Percentiles rank a stretch among this genome's conserved stretches.
Evolutionary conservation across 2,888 invertebrate species (phyloP).

Genomic region (Tiliacea aurago): DNA sequence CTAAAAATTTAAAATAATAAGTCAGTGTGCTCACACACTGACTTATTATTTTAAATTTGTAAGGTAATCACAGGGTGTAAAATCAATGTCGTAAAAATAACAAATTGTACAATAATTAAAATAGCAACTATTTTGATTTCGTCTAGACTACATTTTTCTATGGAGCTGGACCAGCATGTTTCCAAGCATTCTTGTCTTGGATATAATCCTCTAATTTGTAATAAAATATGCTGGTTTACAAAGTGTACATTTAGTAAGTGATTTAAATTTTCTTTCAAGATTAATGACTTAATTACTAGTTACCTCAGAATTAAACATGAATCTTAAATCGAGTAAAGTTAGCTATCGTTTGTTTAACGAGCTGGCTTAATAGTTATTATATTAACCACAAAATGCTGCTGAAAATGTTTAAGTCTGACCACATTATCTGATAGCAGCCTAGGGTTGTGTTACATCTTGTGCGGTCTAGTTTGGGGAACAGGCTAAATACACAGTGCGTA

Average conservation of each 20-base stretch:
- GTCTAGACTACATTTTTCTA: not conserved
- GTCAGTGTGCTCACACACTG: too few species aligned
- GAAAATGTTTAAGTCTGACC: conserved; percentile 47
- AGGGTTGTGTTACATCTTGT: conserved; percentile 23
- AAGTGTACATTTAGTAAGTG: too few species aligned
- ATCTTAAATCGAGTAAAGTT: conserved; percentile 27
- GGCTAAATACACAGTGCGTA: conserved; percentile 34
- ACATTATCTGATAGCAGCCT: conserved; percentile 41
- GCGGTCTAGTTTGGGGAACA: conserved; percentile 36
- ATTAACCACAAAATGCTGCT: conserved; percentile 34
- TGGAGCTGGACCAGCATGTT: not conserved
- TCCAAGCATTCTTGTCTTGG: not conserved
- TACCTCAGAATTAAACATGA: conserved; percentile 8
- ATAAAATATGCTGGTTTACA: too few species aligned
- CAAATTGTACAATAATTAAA: too few species aligned
- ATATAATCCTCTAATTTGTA: too few species aligned
- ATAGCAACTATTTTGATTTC: too few species aligned
- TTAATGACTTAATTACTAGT: conserved; percentile 22
- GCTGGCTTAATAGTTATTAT: conserved; percentile 48
- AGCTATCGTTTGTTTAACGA: conserved; percentile 38
- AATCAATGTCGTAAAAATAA: too few species aligned
- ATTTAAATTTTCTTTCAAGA: conserved; percentile 1
- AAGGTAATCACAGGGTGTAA: too few species aligned
- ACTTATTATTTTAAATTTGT: too few species aligned
- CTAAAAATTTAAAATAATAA: too few species aligned